Evolutionary conservation across 2,797 vertebrate species (phyloP).

Genomic region (Xyrichtys novacula): DNA sequence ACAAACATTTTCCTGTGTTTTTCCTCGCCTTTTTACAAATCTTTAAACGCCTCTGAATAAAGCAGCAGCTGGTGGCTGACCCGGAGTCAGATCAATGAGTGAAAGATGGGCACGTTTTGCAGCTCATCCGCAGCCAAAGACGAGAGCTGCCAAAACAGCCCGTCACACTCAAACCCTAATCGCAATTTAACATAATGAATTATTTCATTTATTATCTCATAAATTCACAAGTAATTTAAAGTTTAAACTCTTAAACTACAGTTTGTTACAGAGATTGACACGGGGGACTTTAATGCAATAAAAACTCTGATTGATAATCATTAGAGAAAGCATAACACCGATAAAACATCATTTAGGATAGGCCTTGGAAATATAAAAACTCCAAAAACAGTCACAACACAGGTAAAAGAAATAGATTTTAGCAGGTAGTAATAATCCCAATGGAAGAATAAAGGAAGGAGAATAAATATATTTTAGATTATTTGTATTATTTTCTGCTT

Average conservation of each 20-base stretch:
- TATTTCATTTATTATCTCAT: constrained; percentile 48
- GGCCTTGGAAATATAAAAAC: not conserved
- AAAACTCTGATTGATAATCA: constrained; percentile 22
- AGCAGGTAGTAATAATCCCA: not conserved
- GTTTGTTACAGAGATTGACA: constrained; percentile 52
- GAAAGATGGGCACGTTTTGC: constrained; percentile 62
- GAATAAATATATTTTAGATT: not conserved
- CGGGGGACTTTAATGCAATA: constrained; percentile 8
- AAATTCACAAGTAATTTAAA: constrained; percentile 58
- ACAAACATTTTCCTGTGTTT: constrained; percentile 9
- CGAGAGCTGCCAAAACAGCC: constrained; percentile 56
- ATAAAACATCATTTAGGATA: not conserved
- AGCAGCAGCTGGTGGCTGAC: constrained; percentile 47
- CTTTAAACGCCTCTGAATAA: constrained; percentile 45
- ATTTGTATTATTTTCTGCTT: no score
- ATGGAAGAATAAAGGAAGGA: not conserved
- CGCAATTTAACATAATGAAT: constrained; percentile 63
- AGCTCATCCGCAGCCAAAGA: constrained; percentile 57
- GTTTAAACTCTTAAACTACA: constrained; percentile 61
- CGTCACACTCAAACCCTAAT: constrained; percentile 48
- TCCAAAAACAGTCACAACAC: not conserved
- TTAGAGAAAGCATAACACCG: not conserved
- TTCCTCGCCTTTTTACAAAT: not conserved
- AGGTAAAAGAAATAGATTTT: not conserved
- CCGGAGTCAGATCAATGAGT: constrained; percentile 59